Evolutionary conservation across 1,140 invertebrate species (phyloP).

Genomic region (Arctopsyche grandis): DNA sequence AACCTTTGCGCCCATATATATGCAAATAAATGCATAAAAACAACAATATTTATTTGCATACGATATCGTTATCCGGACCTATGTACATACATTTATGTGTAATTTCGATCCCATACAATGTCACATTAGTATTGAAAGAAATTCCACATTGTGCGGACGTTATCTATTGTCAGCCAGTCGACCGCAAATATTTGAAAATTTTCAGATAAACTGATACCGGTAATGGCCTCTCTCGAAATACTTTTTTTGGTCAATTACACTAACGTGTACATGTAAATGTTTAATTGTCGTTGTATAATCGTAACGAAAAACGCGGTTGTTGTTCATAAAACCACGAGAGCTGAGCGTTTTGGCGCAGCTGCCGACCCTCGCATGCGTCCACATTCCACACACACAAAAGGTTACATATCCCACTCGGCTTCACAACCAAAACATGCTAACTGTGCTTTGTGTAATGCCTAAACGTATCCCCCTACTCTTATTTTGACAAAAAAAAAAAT

Average conservation of each 20-base stretch:
- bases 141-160: no score
- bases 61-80: no score
- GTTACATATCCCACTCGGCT: slow-evolving; percentile 22
- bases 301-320: neutral
- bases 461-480: no score
- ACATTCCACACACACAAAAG: slow-evolving; percentile 36
- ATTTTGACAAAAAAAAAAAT: no score
- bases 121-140: no score
- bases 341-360: slow-evolving; percentile 35
- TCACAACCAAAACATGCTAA: neutral
- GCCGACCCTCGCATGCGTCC: slow-evolving; percentile 20
- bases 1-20: no score
- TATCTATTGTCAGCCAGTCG: neutral
- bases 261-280: no score
- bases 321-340: slow-evolving; percentile 8
- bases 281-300: slow-evolving; percentile 7
- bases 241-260: neutral
- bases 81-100: no score
- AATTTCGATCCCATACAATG: no score
- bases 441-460: neutral
- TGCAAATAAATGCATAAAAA: no score
- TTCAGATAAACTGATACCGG: slow-evolving; percentile 1
- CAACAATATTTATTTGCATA: no score
- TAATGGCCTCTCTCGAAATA: no score
- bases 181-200: neutral